These are phyloP conservation scores for Lasiommata megera DNA, from an alignment of 2,888 invertebrate species.

Conservation along the genomic window DNA sequence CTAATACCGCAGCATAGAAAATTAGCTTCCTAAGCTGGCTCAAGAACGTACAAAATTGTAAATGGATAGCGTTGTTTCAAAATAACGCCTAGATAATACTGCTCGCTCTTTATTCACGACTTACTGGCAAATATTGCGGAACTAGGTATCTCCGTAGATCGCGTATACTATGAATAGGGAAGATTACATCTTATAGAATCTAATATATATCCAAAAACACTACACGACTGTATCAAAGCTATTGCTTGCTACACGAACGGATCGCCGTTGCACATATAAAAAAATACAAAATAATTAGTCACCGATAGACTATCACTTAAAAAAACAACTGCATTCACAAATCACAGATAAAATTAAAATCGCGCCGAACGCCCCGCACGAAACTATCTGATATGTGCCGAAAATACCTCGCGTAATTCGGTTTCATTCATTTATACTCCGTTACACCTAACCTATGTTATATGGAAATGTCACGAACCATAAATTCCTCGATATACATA, in stretches of 20 bases:
- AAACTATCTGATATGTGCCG: constrained; percentile 67
- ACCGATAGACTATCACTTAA: constrained; percentile 31
- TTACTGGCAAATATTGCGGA: constrained; percentile 11
- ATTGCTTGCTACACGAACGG: constrained; percentile 34
- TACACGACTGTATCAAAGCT: constrained; percentile 32
- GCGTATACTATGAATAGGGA: constrained; percentile 18
- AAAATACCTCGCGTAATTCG: constrained; percentile 42
- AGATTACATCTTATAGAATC: constrained; percentile 19
- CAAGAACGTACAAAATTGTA: constrained; percentile 42
- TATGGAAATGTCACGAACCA: constrained; percentile 78
- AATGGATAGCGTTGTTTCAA: not conserved
- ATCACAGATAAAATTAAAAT: constrained; percentile 69
- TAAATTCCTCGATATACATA: constrained; percentile 58
- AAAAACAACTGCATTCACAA: constrained; percentile 60
- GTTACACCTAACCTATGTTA: constrained; percentile 46
- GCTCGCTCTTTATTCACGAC: constrained; percentile 10
- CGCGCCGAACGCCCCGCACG: constrained; percentile 49
- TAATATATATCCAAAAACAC: constrained; percentile 25
- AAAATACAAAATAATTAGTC: constrained; percentile 38
- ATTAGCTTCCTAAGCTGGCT: constrained; percentile 52
- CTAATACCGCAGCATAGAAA: constrained; percentile 27
- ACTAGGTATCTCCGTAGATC: constrained; percentile 16
- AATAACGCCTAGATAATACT: constrained; percentile 8
- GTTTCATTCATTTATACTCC: constrained; percentile 35
- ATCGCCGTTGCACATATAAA: constrained; percentile 34